phyloP scores from a whole-genome alignment of 1,140 invertebrate genomes.

The Rhagoletis pomonella region DNA sequence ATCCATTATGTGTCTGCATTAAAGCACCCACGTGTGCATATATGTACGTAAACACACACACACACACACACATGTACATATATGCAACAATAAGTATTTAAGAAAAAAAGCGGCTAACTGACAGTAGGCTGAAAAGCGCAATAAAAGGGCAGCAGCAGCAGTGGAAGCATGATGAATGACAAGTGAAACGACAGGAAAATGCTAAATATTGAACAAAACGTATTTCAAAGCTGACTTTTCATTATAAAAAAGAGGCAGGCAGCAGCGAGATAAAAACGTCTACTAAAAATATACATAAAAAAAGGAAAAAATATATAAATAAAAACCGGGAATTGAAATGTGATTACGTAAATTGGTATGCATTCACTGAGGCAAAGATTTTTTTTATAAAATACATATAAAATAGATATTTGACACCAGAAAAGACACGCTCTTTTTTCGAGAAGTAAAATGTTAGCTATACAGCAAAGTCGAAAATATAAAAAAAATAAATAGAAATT shows the following conservation, averaged over 20 bases:
- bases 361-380: too few species aligned
- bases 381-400: too few species aligned
- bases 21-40: neutral
- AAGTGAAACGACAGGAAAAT: neutral
- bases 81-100: neutral
- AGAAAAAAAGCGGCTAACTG: neutral
- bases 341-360: neutral
- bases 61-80: neutral
- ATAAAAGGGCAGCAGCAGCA: neutral
- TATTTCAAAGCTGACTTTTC: neutral
- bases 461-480: too few species aligned
- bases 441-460: too few species aligned
- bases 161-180: constrained; percentile 5
- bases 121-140: neutral
- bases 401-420: too few species aligned
- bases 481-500: too few species aligned
- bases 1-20: neutral
- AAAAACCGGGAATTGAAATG: neutral
- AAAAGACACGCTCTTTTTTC: too few species aligned
- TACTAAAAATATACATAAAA: neutral
- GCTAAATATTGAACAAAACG: neutral
- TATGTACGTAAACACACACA: neutral
- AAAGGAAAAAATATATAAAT: neutral
- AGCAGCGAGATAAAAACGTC: neutral
- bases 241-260: neutral